These are phyloP conservation scores for Paradisaea rubra DNA, from an alignment of 2,113 vertebrate genomes.

Conservation along the genomic window DNA sequence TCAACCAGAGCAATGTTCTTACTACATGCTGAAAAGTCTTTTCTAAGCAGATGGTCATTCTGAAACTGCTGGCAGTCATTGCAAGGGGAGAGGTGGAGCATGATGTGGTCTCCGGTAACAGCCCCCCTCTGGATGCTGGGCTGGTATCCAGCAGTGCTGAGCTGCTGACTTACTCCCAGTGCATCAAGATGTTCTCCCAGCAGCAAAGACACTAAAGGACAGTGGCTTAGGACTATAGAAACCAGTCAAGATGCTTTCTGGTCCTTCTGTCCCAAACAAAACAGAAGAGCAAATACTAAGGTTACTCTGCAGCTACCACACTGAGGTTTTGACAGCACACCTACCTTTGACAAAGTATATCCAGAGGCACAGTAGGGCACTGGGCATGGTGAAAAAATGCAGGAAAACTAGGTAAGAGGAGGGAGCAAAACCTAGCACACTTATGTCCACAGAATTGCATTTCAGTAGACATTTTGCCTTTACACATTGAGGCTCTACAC, in stretches of 20 bases:
- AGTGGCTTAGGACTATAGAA: not conserved
- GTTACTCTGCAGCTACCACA: not conserved
- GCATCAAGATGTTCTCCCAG: not conserved
- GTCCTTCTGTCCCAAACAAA: not conserved
- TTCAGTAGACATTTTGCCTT: not conserved
- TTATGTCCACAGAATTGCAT: not conserved
- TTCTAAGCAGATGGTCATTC: not conserved
- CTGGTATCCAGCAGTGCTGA: not conserved
- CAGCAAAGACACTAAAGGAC: not conserved
- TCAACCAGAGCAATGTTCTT: not conserved
- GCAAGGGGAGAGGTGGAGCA: not conserved
- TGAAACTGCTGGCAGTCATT: not conserved
- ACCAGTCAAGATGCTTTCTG: not conserved
- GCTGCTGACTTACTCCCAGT: not conserved
- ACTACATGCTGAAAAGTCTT: not conserved
- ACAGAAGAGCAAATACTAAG: not conserved
- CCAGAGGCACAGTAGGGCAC: not conserved
- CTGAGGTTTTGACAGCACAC: not conserved
- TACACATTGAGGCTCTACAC: not conserved
- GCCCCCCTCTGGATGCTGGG: not conserved
- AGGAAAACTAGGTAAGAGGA: not conserved
- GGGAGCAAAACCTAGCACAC: not conserved
- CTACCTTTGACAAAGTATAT: not conserved
- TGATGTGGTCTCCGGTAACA: not conserved
- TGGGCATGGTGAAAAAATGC: not conserved